These are phyloP conservation scores for Agrochola lychnidis DNA, from an alignment of 2,888 invertebrate species.

Conservation along the genomic window DNA sequence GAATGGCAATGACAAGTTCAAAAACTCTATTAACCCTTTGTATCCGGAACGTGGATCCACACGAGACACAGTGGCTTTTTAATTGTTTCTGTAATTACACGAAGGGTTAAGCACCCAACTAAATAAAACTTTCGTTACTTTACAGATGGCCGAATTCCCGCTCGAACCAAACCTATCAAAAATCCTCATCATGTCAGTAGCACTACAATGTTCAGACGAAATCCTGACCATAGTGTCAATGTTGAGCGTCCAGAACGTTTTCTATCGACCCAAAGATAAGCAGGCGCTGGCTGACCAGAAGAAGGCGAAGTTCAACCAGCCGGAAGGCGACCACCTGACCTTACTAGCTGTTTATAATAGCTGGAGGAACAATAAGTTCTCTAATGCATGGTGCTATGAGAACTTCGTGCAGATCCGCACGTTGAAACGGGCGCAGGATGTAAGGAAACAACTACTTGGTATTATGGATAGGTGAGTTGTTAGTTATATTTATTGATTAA, in stretches of 20 bases:
- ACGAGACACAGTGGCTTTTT: no score
- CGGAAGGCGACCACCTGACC: conserved; percentile 99
- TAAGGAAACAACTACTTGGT: conserved; percentile 98
- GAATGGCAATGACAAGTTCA: no score
- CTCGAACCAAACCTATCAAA: conserved; percentile 99
- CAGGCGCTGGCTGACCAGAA: conserved; percentile 99
- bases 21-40: neutral
- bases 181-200: conserved; percentile 99
- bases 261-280: conserved; percentile 97
- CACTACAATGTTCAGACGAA: conserved; percentile 99
- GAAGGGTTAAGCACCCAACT: neutral
- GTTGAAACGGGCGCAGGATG: conserved; percentile 99
- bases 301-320: conserved; percentile 99
- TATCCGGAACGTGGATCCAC: no score
- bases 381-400: conserved; percentile 99
- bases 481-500: neutral
- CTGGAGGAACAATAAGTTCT: conserved; percentile 99
- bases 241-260: conserved; percentile 99
- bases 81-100: no score
- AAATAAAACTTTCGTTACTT: neutral
- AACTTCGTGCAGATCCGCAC: conserved; percentile 99
- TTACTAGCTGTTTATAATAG: conserved; percentile 99
- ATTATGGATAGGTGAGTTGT: conserved; percentile 96
- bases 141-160: conserved; percentile 99
- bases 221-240: conserved; percentile 99